Evolutionary conservation across 2,888 invertebrate genomes (phyloP), one percentile per base, ranked within the genome.

Genomic region (Dioctria linearis): DNA sequence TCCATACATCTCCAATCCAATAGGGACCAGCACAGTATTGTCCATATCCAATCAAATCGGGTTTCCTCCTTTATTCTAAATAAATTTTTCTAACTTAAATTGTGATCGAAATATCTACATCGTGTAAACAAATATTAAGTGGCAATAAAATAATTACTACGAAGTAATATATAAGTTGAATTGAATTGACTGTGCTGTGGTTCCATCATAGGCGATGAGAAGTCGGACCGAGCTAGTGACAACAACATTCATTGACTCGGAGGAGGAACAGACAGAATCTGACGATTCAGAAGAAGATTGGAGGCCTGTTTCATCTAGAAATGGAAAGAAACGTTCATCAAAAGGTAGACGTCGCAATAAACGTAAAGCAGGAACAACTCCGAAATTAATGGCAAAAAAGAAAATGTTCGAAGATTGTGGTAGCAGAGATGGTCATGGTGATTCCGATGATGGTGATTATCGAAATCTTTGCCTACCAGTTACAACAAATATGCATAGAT

Each of bases 201-300:
- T 25, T 25, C 25, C 59, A 25, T 25, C 37, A 39, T 63, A 51
- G 81, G 82, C 82, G 76, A 87, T 89, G 89, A 87, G 89, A 85
- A 89, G 88, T 85, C 88, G 89, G 82, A 89, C 89, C 51, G 89
- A 89, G 83, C 63, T 89, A 83, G 88, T 88, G 79, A 89, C 88
- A 79, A 89, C 87, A 79, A 88, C 88, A 59, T 89, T 88, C 80
- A 87, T 88, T 78, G 89, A 89, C 81, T 88, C 88, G 57, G 89
- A 89, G 83, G 89, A 89, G 69, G 89, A 89, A 76, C 87, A 85
- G 78, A 87, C 87, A 25, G 88, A 88, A 80, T 87, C 87, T 66
- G 88, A 79, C 88, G 89, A 89, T 57, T 89, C 89, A 13, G 89
- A 88, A 81, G 89, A 89, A 83, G 89, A 89, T 81, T 89, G 89